These are phyloP conservation scores for Dioctria rufipes DNA, from an alignment of 2,888 invertebrate genomes.

Conservation along the genomic window DNA sequence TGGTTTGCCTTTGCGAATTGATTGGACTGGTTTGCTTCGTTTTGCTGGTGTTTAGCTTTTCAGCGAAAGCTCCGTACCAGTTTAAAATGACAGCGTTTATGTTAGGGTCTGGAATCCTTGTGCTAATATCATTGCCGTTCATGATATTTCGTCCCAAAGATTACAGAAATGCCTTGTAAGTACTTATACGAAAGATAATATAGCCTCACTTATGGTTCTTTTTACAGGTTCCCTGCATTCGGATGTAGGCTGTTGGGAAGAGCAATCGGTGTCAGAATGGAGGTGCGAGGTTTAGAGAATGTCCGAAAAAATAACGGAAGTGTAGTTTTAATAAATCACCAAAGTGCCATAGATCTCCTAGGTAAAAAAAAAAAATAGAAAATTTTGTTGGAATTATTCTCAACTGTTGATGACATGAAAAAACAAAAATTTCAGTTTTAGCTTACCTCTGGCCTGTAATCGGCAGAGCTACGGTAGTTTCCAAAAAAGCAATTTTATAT, in stretches of 20 bases:
- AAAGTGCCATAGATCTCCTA: slow-evolving; percentile 87
- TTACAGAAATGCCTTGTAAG: slow-evolving; percentile 87
- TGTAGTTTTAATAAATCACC: slow-evolving; percentile 90
- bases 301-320: slow-evolving; percentile 82
- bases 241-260: slow-evolving; percentile 73
- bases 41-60: slow-evolving; percentile 66
- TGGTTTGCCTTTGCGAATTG: slow-evolving; percentile 68
- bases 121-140: slow-evolving; percentile 79
- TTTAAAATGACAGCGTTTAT: slow-evolving; percentile 80
- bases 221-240: slow-evolving; percentile 79
- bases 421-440: slow-evolving; percentile 73
- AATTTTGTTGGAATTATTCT: background rate
- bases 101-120: slow-evolving; percentile 75
- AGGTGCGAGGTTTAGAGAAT: slow-evolving; percentile 83
- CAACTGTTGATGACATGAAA: background rate
- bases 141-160: slow-evolving; percentile 82
- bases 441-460: slow-evolving; percentile 88
- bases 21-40: slow-evolving; percentile 67
- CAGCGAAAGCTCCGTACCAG: slow-evolving; percentile 77
- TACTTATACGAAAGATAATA: slow-evolving; percentile 62
- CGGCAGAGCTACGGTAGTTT: slow-evolving; percentile 84
- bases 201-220: background rate
- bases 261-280: slow-evolving; percentile 79
- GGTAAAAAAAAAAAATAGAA: slow-evolving; percentile 73
- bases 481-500: slow-evolving; percentile 88